Conservation (phyloP, 2,113 vertebrate genomes). For the Alouatta palliata region DNA sequence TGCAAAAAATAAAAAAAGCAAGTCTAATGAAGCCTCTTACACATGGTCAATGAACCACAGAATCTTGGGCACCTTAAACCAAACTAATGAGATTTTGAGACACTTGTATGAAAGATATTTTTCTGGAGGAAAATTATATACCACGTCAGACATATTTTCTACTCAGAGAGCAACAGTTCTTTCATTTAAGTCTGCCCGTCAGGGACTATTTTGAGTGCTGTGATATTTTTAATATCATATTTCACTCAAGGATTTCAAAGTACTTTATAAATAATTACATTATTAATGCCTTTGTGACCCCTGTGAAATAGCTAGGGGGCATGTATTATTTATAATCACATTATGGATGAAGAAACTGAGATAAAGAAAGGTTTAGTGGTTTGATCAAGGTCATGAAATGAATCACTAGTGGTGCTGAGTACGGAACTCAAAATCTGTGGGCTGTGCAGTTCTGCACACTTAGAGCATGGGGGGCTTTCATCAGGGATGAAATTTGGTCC, state of each 20-base stretch:
- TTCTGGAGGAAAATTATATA: conserved; percentile 43
- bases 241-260: conserved; percentile 68
- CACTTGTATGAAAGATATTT: background rate
- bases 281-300: conserved; percentile 57
- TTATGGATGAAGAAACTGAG: conserved; percentile 54
- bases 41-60: background rate
- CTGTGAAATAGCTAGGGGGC: background rate
- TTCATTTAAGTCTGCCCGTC: conserved; percentile 57
- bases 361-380: conserved; percentile 30
- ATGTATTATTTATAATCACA: conserved; percentile 66
- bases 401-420: background rate
- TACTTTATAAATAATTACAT: conserved; percentile 65
- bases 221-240: conserved; percentile 68
- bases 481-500: background rate
- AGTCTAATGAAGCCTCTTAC: background rate
- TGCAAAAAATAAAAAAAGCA: background rate
- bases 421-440: background rate
- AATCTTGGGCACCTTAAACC: background rate
- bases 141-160: conserved; percentile 20
- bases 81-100: conserved; percentile 42
- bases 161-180: conserved; percentile 46
- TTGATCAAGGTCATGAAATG: background rate
- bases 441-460: rapidly evolving
- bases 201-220: conserved; percentile 20
- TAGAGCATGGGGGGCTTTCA: rapidly evolving